Evolutionary conservation across 2,888 invertebrate genomes (phyloP).

Genomic region (Loripinus fragilis): DNA sequence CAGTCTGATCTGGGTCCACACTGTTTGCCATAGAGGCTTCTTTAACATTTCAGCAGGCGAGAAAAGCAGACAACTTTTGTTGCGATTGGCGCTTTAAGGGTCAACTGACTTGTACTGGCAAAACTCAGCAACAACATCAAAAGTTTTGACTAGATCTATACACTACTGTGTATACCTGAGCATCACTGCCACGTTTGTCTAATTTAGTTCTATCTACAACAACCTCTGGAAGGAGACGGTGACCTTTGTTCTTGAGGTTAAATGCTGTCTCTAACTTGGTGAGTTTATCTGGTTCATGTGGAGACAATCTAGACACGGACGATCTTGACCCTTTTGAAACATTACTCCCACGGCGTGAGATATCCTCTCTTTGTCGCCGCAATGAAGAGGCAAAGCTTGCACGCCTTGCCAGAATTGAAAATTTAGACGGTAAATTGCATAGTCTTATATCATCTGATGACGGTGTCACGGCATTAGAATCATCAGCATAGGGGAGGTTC

Average conservation of each 20-base stretch:
- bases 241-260: constrained; percentile 73
- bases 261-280: constrained; percentile 72
- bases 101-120: no score
- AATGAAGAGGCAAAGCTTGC: constrained; percentile 57
- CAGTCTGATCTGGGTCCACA: no score
- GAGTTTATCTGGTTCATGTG: constrained; percentile 89
- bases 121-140: no score
- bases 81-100: no score
- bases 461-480: constrained; percentile 98
- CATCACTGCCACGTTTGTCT: constrained; percentile 74
- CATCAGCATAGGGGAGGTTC: constrained; percentile 96
- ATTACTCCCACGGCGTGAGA: constrained; percentile 73
- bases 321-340: constrained; percentile 73
- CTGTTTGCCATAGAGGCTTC: no score
- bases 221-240: constrained; percentile 80
- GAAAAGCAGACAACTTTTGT: no score
- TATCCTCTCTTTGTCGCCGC: constrained; percentile 41
- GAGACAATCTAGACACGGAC: constrained; percentile 86
- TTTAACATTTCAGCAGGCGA: no score
- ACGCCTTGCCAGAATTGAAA: constrained; percentile 84
- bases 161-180: neutral
- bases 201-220: constrained; percentile 82
- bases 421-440: constrained; percentile 79
- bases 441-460: constrained; percentile 93
- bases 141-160: no score